These are phyloP conservation scores for Coracopsis vasa DNA, from an alignment of 2,113 vertebrate genomes.

Conservation along the genomic window DNA sequence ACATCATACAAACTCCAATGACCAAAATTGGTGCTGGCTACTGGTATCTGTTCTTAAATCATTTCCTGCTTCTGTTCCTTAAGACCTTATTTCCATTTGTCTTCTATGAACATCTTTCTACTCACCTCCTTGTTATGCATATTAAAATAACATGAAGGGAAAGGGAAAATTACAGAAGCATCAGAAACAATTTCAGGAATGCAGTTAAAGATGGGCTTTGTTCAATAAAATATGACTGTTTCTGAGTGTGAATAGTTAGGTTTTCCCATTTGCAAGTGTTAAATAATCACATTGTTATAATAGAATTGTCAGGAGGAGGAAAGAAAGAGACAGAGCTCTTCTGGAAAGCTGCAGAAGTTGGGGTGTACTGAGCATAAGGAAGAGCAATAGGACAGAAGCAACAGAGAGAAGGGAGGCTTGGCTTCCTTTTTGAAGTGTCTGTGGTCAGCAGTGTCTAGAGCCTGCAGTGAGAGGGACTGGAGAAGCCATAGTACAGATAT, in stretches of 20 bases:
- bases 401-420: neutral
- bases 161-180: neutral
- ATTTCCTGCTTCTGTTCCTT: neutral
- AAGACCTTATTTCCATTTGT: neutral
- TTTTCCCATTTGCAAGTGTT: neutral
- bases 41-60: neutral
- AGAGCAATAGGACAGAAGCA: neutral
- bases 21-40: neutral
- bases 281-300: neutral
- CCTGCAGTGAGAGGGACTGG: neutral
- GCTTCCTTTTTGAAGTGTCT: neutral
- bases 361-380: neutral
- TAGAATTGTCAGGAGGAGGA: neutral
- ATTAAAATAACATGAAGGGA: neutral
- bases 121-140: neutral
- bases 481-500: neutral
- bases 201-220: neutral
- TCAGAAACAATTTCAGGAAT: neutral
- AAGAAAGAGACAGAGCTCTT: neutral
- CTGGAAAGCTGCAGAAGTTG: neutral
- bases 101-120: neutral
- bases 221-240: neutral
- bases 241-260: neutral
- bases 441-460: fast-evolving
- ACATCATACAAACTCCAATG: neutral